These are phyloP conservation scores for Calliphora vomitoria DNA, from an alignment of 2,888 invertebrate species.

Conservation along the genomic window DNA sequence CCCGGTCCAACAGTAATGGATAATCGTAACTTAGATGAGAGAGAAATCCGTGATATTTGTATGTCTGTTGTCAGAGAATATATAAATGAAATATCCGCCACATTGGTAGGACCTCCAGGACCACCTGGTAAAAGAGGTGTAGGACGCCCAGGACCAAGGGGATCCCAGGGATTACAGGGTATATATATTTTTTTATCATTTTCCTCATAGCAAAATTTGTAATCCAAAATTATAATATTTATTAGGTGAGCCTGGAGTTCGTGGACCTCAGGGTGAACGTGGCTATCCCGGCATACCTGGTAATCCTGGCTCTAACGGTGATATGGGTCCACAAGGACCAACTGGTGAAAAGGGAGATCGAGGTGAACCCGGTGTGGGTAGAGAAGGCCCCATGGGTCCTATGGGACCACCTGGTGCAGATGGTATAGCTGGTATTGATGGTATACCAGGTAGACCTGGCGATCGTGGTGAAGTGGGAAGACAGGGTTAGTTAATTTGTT, in stretches of 20 bases:
- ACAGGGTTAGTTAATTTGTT: constrained; percentile 86
- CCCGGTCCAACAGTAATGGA: constrained; percentile 85
- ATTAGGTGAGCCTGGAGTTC: constrained; percentile 86
- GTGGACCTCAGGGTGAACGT: constrained; percentile 87
- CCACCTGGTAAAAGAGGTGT: constrained; percentile 88
- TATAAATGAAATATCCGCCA: constrained; percentile 88
- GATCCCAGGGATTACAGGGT: constrained; percentile 86
- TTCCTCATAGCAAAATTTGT: neutral
- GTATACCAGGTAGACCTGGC: constrained; percentile 89
- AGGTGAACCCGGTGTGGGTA: constrained; percentile 89
- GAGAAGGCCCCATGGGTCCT: constrained; percentile 87
- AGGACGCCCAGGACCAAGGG: constrained; percentile 90
- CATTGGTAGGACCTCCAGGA: constrained; percentile 88
- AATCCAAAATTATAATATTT: neutral
- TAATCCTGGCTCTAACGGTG: constrained; percentile 87
- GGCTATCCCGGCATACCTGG: constrained; percentile 91
- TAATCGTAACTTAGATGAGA: constrained; percentile 82
- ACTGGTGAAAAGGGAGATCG: constrained; percentile 90
- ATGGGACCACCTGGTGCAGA: constrained; percentile 91
- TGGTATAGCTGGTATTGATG: constrained; percentile 87
- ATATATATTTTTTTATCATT: neutral
- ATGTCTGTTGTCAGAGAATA: constrained; percentile 92
- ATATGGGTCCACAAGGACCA: constrained; percentile 86
- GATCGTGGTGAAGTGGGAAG: constrained; percentile 91
- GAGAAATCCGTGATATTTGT: constrained; percentile 92